Evolutionary conservation across 2,797 vertebrate species (phyloP).

Genomic region (Aphelocoma californica): DNA sequence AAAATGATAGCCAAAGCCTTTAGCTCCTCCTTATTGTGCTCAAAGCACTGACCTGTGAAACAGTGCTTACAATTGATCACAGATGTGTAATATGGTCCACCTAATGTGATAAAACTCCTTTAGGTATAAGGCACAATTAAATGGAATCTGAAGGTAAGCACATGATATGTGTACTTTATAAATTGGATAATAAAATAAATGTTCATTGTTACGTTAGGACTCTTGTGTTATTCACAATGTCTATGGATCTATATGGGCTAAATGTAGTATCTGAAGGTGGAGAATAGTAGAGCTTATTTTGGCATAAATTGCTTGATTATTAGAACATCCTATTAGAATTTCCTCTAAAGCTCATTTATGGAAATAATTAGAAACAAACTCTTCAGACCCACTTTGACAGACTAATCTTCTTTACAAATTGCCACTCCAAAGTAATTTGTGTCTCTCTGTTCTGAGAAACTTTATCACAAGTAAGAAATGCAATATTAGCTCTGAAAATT

Average conservation of each 20-base stretch:
- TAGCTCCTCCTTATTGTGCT: constrained; percentile 34
- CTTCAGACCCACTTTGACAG: constrained; percentile 63
- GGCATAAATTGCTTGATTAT: constrained; percentile 64
- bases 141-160: background rate
- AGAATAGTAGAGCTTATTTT: constrained; percentile 45
- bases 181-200: constrained; percentile 27
- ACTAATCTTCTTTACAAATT: constrained; percentile 77
- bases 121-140: background rate
- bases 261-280: constrained; percentile 34
- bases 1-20: constrained; percentile 33
- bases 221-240: constrained; percentile 13
- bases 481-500: constrained; percentile 62
- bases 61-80: constrained; percentile 26
- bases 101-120: constrained; percentile 6
- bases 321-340: constrained; percentile 62
- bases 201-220: constrained; percentile 19
- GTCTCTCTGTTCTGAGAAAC: constrained; percentile 65
- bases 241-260: constrained; percentile 37
- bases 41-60: constrained; percentile 56
- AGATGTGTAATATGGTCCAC: constrained; percentile 12
- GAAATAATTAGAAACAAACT: constrained; percentile 78
- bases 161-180: background rate
- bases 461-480: constrained; percentile 66
- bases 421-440: constrained; percentile 62
- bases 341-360: constrained; percentile 68